phyloP scores from a whole-genome alignment of 1,140 invertebrate genomes.

The Rhynchophorus ferrugineus region DNA sequence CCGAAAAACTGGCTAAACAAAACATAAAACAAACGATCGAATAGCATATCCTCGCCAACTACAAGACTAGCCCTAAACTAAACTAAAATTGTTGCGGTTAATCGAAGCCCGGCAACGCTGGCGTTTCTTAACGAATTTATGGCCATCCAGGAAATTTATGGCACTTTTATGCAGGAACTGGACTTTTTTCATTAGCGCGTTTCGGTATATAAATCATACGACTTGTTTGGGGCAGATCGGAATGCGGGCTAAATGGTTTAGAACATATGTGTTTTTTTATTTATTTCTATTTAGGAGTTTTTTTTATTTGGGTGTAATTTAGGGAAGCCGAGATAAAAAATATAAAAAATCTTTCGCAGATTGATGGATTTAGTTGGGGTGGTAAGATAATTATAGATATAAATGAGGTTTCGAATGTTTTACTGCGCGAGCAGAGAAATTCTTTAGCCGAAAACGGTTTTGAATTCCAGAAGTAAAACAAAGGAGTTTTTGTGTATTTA shows the following conservation, averaged over 20 bases:
- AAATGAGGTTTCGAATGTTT: too few relatives aligned
- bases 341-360: too few relatives aligned
- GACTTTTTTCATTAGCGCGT: conserved; percentile 10
- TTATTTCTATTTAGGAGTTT: neutral
- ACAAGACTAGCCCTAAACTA: neutral
- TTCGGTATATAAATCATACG: conserved; percentile 11
- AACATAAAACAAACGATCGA: too few relatives aligned
- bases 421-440: too few relatives aligned
- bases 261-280: conserved; percentile 6
- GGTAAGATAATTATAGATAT: too few relatives aligned
- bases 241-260: conserved; percentile 14
- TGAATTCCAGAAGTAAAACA: too few relatives aligned
- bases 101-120: conserved; percentile 1
- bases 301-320: neutral
- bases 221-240: conserved; percentile 9
- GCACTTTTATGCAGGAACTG: conserved; percentile 16
- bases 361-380: too few relatives aligned
- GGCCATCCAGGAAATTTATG: conserved; percentile 10
- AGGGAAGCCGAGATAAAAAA: neutral
- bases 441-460: too few relatives aligned
- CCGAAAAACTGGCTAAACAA: too few relatives aligned
- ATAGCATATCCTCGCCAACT: too few relatives aligned
- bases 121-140: conserved; percentile 18
- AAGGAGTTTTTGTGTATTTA: too few relatives aligned
- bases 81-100: conserved; percentile 4